Conservation (phyloP, 1,140 invertebrate species). For the Nasonia longicornis region DNA sequence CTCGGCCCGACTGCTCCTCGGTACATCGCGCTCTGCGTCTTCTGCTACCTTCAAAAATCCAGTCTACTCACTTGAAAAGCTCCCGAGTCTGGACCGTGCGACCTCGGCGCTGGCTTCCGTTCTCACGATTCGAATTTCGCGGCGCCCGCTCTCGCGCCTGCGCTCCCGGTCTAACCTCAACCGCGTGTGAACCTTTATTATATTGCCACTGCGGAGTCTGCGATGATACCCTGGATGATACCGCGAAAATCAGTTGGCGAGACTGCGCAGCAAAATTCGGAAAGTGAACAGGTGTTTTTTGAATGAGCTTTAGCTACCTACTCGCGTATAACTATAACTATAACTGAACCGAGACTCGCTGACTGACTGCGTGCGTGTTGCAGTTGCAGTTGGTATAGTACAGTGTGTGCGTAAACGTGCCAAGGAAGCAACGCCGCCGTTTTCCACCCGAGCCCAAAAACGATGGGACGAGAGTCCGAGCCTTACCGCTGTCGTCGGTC, state of each 20-base stretch:
- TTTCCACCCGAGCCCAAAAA: background rate
- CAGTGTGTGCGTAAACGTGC: background rate
- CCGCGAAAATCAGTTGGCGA: slow-evolving; percentile 8
- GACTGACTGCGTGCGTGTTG: background rate
- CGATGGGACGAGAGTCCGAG: background rate
- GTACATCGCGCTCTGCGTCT: too few species aligned
- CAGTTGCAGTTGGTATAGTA: background rate
- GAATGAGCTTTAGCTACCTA: slow-evolving; percentile 61
- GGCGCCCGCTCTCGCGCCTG: background rate
- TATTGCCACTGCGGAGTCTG: too few species aligned
- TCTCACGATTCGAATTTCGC: slow-evolving; percentile 35
- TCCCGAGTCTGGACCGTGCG: background rate
- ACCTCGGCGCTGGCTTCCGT: background rate
- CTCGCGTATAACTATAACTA: too few species aligned
- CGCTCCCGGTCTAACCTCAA: background rate
- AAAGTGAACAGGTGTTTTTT: slow-evolving; percentile 77
- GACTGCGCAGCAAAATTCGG: slow-evolving; percentile 48
- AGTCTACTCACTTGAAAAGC: too few species aligned
- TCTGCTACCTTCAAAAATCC: too few species aligned
- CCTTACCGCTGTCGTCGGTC: slow-evolving; percentile 22
- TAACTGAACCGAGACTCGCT: background rate
- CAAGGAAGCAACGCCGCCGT: background rate
- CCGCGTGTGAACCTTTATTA: too few species aligned
- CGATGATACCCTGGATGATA: too few species aligned
- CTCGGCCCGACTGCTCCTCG: background rate